Conservation (phyloP, 92 coral and sea anemone genomes). For the Zoanthus sociatus region DNA sequence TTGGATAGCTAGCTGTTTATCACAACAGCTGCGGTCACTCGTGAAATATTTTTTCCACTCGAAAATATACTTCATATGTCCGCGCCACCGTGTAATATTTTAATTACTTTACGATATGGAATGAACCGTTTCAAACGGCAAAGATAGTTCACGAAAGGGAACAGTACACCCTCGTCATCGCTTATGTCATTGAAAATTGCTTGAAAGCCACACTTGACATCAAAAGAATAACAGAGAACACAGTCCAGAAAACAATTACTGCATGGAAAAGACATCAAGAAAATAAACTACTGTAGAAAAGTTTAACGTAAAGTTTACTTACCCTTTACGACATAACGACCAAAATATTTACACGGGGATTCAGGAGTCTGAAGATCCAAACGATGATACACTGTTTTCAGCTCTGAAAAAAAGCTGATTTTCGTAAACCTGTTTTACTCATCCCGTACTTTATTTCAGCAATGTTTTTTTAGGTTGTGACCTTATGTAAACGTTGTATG, state of each 20-base stretch:
- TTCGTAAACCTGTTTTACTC: neutral
- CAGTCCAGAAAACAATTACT: neutral
- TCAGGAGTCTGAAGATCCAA: constrained; percentile 56
- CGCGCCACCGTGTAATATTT: too few species aligned
- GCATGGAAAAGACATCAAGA: neutral
- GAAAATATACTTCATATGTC: too few species aligned
- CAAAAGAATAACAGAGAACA: neutral
- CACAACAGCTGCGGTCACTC: too few species aligned
- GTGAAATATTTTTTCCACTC: too few species aligned
- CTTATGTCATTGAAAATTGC: neutral
- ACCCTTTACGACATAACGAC: constrained; percentile 66
- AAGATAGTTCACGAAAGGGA: too few species aligned
- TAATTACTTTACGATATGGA: neutral
- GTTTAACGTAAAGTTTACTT: neutral
- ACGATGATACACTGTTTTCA: constrained; percentile 64
- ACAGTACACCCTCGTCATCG: neutral
- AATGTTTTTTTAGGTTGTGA: too few species aligned
- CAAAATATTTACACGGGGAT: constrained; percentile 58
- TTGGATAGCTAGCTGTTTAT: too few species aligned
- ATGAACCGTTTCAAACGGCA: neutral
- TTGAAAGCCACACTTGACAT: neutral
- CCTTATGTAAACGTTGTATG: too few species aligned
- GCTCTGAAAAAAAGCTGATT: constrained; percentile 26
- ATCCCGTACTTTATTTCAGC: too few species aligned
- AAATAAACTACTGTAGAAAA: neutral